These are phyloP conservation scores for Myotis myotis DNA, from an alignment of 2,797 vertebrate species.

Conservation along the genomic window DNA sequence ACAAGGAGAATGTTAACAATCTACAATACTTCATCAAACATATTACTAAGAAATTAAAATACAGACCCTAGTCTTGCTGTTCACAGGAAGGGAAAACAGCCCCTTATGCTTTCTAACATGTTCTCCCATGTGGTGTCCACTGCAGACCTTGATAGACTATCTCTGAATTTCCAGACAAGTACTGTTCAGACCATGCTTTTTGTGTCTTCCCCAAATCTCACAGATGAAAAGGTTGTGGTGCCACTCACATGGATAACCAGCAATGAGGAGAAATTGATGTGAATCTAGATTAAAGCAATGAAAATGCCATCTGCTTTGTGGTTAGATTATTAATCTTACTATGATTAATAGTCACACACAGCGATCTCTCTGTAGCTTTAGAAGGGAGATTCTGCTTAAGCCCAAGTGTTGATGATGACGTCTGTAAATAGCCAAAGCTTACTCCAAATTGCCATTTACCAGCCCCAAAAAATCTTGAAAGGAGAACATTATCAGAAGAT, in stretches of 20 bases:
- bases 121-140: background rate
- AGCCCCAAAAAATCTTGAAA: slow-evolving; percentile 6
- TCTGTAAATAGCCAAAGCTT: background rate
- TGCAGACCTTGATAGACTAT: background rate
- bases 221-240: background rate
- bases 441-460: background rate
- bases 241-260: background rate
- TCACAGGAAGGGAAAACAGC: background rate
- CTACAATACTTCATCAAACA: background rate
- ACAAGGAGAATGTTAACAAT: background rate
- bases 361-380: background rate
- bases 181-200: background rate
- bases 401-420: background rate
- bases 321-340: background rate
- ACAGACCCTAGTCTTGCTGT: background rate
- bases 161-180: background rate
- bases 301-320: background rate
- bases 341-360: background rate
- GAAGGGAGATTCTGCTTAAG: background rate
- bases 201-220: background rate
- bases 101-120: background rate
- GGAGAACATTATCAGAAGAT: background rate
- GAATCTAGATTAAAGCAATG: background rate
- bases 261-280: background rate
- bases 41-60: background rate